Conservation (phyloP, 2,113 vertebrate genomes). For the Erythrocercus mccallii region DNA sequence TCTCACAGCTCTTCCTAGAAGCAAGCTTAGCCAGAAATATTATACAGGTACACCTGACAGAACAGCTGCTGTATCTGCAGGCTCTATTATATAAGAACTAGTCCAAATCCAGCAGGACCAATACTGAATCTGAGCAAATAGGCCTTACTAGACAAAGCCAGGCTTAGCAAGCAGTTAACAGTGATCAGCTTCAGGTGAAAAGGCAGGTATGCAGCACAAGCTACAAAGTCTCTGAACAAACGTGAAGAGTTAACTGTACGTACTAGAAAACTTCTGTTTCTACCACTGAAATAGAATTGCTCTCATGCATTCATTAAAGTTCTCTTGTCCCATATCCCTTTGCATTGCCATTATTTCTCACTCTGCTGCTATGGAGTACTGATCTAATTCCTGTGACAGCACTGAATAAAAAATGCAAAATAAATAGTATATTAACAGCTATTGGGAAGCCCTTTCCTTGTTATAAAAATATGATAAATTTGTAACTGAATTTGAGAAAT, state of each 20-base stretch:
- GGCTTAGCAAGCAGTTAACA: background rate
- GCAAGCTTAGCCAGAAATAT: background rate
- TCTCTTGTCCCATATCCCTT: background rate
- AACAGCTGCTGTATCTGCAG: background rate
- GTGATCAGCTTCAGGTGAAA: background rate
- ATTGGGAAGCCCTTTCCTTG: background rate
- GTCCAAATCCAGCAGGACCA: background rate
- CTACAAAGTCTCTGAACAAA: background rate
- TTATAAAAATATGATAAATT: background rate
- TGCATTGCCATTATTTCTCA: background rate
- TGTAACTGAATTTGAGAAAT: background rate
- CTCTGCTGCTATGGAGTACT: background rate
- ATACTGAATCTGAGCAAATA: background rate
- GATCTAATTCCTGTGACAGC: background rate
- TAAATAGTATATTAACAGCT: background rate
- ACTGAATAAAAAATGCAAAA: background rate
- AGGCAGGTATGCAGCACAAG: rapidly evolving
- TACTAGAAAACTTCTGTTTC: background rate
- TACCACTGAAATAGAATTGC: background rate
- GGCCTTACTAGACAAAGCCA: background rate
- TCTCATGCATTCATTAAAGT: background rate
- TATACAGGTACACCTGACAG: background rate
- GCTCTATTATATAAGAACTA: background rate
- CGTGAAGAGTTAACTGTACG: rapidly evolving
- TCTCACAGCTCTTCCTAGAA: background rate